Evolutionary conservation across 1,140 invertebrate species (phyloP).

Genomic region (Neelides sp.): DNA sequence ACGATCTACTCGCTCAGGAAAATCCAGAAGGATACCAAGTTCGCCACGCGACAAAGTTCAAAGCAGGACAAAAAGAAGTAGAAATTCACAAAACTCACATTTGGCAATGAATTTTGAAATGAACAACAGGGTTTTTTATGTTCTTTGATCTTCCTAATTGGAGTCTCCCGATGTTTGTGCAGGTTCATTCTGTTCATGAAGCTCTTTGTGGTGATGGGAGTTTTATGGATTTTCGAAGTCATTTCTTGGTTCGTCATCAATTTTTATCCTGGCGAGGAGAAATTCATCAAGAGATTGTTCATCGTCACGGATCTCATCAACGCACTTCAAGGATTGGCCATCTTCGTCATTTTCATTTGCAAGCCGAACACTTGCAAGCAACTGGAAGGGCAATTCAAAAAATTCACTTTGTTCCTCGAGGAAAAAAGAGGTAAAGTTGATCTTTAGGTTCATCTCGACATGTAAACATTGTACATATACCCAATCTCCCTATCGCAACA

Average conservation of each 20-base stretch:
- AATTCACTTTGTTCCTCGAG: conserved; percentile 1
- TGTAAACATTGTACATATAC: too few species aligned
- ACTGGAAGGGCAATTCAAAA: conserved; percentile 28
- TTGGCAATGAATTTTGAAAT: too few species aligned
- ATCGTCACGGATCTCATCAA: conserved; percentile 28
- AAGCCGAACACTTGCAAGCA: conserved; percentile 30
- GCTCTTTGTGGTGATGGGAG: conserved; percentile 30
- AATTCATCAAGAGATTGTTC: conserved; percentile 17
- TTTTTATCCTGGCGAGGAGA: conserved; percentile 1
- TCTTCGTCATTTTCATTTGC: conserved; percentile 31
- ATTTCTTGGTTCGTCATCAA: conserved; percentile 18
- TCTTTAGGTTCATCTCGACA: too few species aligned
- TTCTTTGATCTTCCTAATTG: too few species aligned
- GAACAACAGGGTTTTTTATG: too few species aligned
- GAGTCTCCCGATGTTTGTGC: background rate
- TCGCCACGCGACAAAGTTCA: conserved; percentile 30
- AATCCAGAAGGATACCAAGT: conserved; percentile 27
- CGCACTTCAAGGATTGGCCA: conserved; percentile 27
- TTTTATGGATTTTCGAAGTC: conserved; percentile 30
- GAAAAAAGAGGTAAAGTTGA: conserved; percentile 11
- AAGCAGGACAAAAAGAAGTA: conserved; percentile 30
- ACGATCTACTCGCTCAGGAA: conserved; percentile 29
- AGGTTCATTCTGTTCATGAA: conserved; percentile 30
- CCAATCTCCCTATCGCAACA: too few species aligned
- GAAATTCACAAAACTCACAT: background rate